These are phyloP conservation scores for Mus spicilegus DNA, from an alignment of 2,113 vertebrate species.

Conservation along the genomic window DNA sequence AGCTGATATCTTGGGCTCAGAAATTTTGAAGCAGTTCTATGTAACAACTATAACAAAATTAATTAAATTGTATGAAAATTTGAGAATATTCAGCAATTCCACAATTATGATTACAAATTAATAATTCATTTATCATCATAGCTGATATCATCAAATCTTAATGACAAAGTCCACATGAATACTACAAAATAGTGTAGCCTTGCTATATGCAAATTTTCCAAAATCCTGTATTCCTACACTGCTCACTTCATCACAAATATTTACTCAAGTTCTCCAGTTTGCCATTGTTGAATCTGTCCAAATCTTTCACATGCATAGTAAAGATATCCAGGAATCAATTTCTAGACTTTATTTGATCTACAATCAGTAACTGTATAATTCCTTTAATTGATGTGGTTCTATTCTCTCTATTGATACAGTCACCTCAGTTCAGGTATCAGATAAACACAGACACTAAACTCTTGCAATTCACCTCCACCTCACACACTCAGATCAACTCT, in stretches of 20 bases:
- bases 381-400: not conserved
- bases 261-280: not conserved
- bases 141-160: not conserved
- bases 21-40: no score
- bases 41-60: not conserved
- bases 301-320: not conserved
- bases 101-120: not conserved
- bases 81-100: not conserved
- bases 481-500: not conserved
- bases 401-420: fast-evolving
- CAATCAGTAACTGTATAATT: no score
- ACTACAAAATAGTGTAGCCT: not conserved
- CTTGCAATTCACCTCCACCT: not conserved
- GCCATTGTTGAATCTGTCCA: not conserved
- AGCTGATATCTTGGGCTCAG: not conserved
- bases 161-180: not conserved
- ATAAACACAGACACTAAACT: not conserved
- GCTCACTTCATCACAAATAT: not conserved
- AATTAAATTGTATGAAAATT: not conserved
- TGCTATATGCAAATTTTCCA: not conserved
- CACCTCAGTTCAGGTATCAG: not conserved
- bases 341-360: not conserved
- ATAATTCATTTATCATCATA: not conserved
- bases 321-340: not conserved
- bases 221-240: not conserved